Evolutionary conservation across 2,888 invertebrate genomes (phyloP).

Genomic region (Pelosia muscerda): DNA sequence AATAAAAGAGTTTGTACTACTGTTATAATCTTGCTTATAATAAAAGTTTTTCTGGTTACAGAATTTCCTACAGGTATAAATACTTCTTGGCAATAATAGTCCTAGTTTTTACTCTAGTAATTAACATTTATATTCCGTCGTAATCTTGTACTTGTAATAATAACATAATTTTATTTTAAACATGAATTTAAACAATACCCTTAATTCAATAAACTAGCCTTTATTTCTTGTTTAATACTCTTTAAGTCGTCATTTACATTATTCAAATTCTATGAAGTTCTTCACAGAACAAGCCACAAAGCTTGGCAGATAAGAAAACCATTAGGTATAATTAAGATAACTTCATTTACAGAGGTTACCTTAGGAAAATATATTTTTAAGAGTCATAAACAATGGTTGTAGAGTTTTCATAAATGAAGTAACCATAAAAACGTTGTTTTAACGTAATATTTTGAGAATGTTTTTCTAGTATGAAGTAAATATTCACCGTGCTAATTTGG

Average conservation of each 20-base stretch:
- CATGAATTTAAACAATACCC: background rate
- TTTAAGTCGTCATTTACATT: slow-evolving; percentile 19
- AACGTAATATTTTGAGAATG: background rate
- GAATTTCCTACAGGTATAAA: background rate
- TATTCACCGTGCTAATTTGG: background rate
- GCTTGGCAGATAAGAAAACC: slow-evolving; percentile 52
- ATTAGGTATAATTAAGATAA: slow-evolving; percentile 56
- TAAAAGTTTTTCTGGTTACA: too few species aligned
- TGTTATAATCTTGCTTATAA: too few species aligned
- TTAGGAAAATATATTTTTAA: slow-evolving; percentile 45
- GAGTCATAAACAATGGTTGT: slow-evolving; percentile 47
- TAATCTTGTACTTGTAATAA: background rate
- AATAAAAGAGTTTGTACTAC: too few species aligned
- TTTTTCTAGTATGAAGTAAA: background rate
- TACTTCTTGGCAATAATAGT: background rate
- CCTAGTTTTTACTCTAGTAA: background rate
- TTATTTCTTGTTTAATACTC: slow-evolving; percentile 1
- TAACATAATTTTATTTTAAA: background rate
- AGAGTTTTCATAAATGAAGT: slow-evolving; percentile 22
- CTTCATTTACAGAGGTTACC: slow-evolving; percentile 55
- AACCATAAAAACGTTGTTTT: background rate
- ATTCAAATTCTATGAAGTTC: slow-evolving; percentile 34
- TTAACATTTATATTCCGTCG: background rate
- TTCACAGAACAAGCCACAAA: slow-evolving; percentile 29
- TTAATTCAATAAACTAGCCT: background rate